Evolutionary conservation across 2,113 vertebrate genomes (phyloP).

Genomic region (Nesospiza acunhae): DNA sequence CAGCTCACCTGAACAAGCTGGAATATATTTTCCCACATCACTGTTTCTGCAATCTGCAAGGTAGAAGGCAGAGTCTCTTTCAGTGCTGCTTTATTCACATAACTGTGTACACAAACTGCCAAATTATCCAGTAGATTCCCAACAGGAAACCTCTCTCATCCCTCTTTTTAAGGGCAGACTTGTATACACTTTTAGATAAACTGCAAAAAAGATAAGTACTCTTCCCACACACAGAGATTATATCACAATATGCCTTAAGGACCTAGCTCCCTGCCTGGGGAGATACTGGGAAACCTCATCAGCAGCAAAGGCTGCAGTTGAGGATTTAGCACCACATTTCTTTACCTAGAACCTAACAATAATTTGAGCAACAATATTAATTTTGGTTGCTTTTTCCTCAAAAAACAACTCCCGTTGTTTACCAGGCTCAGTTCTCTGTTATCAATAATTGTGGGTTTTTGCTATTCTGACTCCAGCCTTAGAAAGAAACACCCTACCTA

Average conservation of each 20-base stretch:
- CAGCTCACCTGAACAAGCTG: conserved; percentile 85
- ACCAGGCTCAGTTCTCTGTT: background rate
- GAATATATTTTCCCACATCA: conserved; percentile 78
- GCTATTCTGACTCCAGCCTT: background rate
- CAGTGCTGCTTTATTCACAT: background rate
- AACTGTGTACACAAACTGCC: background rate
- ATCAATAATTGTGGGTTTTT: background rate
- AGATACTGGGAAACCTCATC: background rate
- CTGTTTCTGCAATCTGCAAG: conserved; percentile 79
- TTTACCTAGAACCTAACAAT: background rate
- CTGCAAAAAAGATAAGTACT: background rate
- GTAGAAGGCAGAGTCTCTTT: conserved; percentile 1
- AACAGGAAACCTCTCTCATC: background rate
- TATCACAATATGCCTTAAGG: background rate
- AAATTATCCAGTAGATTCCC: background rate
- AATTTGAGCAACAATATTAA: background rate
- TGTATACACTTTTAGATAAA: background rate
- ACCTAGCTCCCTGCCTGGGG: background rate
- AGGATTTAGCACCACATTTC: background rate
- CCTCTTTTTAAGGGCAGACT: background rate
- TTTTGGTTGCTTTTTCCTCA: background rate
- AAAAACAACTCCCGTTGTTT: background rate
- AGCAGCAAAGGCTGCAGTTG: background rate
- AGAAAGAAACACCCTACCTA: background rate
- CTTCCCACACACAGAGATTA: background rate